Percentiles rank a stretch among this genome's conserved stretches.
Evolutionary conservation across 2,797 vertebrate species (phyloP).

Genomic region (Dryobates pubescens): DNA sequence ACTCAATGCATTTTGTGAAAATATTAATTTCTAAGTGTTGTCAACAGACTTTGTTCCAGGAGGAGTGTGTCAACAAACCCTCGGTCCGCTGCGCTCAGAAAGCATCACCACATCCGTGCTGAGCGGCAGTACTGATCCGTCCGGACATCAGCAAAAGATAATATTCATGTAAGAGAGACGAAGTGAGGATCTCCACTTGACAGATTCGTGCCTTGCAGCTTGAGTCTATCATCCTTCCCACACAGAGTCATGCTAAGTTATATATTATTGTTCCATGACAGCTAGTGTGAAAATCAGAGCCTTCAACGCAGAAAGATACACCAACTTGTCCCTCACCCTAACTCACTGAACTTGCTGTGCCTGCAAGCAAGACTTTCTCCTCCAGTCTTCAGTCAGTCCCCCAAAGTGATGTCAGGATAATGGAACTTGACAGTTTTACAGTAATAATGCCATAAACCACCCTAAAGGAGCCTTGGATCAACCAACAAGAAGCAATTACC

Average conservation of each 20-base stretch:
- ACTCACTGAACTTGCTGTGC: conserved; percentile 29
- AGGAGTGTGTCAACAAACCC: not conserved
- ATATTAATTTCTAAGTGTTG: not conserved
- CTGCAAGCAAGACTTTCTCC: conserved; percentile 52
- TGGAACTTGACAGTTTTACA: conserved; percentile 63
- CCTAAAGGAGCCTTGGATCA: conserved; percentile 56
- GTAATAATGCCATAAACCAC: conserved; percentile 62
- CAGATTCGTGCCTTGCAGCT: conserved; percentile 58
- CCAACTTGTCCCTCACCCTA: conserved; percentile 47
- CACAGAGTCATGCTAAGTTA: conserved; percentile 12
- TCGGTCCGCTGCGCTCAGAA: not conserved
- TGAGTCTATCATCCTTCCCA: conserved; percentile 36
- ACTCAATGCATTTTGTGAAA: not conserved
- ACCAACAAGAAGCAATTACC: conserved; percentile 63
- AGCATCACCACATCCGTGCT: not conserved
- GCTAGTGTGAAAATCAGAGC: conserved; percentile 57
- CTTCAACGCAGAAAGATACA: conserved; percentile 34
- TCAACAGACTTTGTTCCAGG: not conserved
- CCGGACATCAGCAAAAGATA: not conserved
- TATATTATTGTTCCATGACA: conserved; percentile 53
- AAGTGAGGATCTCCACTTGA: conserved; percentile 14
- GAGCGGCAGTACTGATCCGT: not conserved
- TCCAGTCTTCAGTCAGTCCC: conserved; percentile 33
- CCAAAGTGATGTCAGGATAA: conserved; percentile 58
- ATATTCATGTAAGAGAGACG: not conserved